Evolutionary conservation across 2,888 invertebrate species (phyloP).

Genomic region (Catocala sponsa): DNA sequence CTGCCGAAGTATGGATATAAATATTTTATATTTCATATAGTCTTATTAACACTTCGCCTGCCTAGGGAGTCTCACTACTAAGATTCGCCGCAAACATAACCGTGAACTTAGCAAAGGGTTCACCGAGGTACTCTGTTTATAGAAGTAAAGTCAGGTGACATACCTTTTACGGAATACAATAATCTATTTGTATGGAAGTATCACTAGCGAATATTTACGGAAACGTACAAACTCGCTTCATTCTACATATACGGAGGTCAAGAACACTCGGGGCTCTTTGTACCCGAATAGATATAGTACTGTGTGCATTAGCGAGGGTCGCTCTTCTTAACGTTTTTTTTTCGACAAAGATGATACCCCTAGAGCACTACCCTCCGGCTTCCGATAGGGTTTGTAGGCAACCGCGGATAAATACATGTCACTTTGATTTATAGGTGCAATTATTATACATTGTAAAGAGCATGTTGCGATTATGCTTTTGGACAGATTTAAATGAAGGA

Average conservation of each 20-base stretch:
- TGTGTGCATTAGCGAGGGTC: slow-evolving; percentile 82
- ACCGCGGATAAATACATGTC: slow-evolving; percentile 80
- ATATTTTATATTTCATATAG: too few relatives aligned
- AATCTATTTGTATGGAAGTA: slow-evolving; percentile 43
- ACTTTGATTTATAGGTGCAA: slow-evolving; percentile 83
- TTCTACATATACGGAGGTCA: slow-evolving; percentile 73
- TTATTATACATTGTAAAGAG: slow-evolving; percentile 62
- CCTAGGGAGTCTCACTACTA: too few relatives aligned
- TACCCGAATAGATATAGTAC: slow-evolving; percentile 79
- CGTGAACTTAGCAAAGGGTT: too few relatives aligned
- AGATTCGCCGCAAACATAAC: too few relatives aligned
- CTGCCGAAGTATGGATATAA: too few relatives aligned
- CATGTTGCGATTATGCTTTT: slow-evolving; percentile 28
- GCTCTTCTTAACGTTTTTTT: slow-evolving; percentile 74
- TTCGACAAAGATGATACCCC: slow-evolving; percentile 64
- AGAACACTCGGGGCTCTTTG: slow-evolving; percentile 76
- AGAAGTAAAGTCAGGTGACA: slow-evolving; percentile 43
- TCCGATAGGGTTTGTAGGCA: slow-evolving; percentile 65
- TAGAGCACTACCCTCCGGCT: slow-evolving; percentile 64
- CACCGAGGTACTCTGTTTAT: slow-evolving; percentile 8
- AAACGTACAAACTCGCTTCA: slow-evolving; percentile 42
- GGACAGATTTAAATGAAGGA: slow-evolving; percentile 30
- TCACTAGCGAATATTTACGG: slow-evolving; percentile 31
- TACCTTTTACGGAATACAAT: slow-evolving; percentile 47
- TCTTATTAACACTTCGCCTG: too few relatives aligned